Evolutionary conservation across 2,113 vertebrate species (phyloP).

Genomic region (Sialia sialis): DNA sequence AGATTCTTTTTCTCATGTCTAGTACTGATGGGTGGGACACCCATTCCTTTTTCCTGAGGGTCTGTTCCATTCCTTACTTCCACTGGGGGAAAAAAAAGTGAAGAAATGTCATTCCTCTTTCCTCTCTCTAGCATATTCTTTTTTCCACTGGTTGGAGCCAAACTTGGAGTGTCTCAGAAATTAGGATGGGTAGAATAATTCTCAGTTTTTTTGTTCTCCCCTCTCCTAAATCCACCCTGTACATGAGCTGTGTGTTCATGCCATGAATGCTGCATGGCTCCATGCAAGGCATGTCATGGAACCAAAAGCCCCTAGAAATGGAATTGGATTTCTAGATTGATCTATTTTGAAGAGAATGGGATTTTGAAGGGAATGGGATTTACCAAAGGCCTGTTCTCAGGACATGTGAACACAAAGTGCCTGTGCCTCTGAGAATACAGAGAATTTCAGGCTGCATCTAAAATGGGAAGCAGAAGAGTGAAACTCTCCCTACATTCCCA

Average conservation of each 20-base stretch:
- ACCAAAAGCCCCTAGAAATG: neutral
- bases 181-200: neutral
- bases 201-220: neutral
- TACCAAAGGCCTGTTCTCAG: neutral
- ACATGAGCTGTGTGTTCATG: neutral
- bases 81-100: neutral
- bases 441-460: neutral
- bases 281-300: fast-evolving
- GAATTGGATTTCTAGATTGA: neutral
- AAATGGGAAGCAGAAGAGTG: neutral
- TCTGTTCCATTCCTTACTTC: neutral
- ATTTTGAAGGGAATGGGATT: neutral
- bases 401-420: neutral
- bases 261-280: neutral
- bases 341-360: neutral
- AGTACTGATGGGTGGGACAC: neutral
- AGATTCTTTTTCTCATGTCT: neutral
- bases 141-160: fast-evolving
- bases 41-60: neutral
- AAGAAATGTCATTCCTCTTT: neutral
- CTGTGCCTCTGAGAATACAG: neutral
- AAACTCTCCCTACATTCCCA: neutral
- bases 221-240: too few species aligned
- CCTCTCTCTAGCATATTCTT: too few species aligned
- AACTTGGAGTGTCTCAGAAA: neutral